Evolutionary conservation across 1,140 invertebrate species (phyloP).

Genomic region (Drosophila arizonae): DNA sequence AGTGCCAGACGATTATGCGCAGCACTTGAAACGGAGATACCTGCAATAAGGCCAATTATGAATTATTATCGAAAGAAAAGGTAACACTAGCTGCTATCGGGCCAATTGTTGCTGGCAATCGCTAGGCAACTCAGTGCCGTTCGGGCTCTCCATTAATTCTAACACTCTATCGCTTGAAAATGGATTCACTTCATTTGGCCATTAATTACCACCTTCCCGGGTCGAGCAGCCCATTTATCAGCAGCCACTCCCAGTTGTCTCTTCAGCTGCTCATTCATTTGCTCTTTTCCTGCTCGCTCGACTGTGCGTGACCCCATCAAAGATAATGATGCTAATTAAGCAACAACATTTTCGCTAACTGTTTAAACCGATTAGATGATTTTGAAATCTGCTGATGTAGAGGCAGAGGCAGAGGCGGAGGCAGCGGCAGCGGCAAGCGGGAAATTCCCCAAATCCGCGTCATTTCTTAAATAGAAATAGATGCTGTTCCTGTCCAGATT

Average conservation of each 20-base stretch:
- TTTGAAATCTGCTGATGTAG: constrained; percentile 38
- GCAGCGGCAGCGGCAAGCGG: background rate
- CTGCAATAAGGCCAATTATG: constrained; percentile 5
- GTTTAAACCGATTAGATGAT: constrained; percentile 70
- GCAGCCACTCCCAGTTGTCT: background rate
- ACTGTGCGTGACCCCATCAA: constrained; percentile 68
- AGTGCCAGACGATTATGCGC: constrained; percentile 69
- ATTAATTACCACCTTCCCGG: constrained; percentile 62
- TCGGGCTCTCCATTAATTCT: constrained; percentile 59
- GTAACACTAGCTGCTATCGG: background rate
- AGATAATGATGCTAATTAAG: constrained; percentile 76
- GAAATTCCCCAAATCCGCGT: constrained; percentile 17
- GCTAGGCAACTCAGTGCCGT: background rate
- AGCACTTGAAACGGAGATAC: constrained; percentile 39
- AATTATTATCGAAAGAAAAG: constrained; percentile 23
- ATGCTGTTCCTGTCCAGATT: background rate
- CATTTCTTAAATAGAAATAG: background rate
- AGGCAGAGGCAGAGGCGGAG: background rate
- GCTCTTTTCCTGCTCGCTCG: constrained; percentile 26
- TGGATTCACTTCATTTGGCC: constrained; percentile 32
- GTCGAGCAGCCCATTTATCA: constrained; percentile 52
- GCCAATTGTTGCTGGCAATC: constrained; percentile 23
- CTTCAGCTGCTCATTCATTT: background rate
- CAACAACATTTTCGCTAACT: constrained; percentile 61
- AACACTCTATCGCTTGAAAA: constrained; percentile 41